Evolutionary conservation across 2,888 invertebrate species (phyloP).

Genomic region (Dynastes grantii): DNA sequence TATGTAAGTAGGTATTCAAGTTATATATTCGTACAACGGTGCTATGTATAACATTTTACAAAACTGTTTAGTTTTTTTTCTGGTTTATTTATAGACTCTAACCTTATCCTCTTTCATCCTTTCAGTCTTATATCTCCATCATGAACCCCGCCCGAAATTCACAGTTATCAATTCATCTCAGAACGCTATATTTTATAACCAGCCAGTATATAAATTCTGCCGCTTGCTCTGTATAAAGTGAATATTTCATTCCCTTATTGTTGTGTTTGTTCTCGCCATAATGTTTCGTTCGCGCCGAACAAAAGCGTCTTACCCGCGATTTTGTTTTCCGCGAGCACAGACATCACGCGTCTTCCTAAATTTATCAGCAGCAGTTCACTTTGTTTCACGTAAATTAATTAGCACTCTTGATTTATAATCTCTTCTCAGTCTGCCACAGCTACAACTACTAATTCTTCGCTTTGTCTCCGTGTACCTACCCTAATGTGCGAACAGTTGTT

Average conservation of each 20-base stretch:
- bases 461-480: conserved; percentile 13
- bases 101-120: not conserved
- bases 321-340: conserved; percentile 42
- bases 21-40: no score
- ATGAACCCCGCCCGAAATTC: conserved; percentile 22
- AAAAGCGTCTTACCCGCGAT: conserved; percentile 48
- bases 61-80: not conserved
- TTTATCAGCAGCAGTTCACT: conserved; percentile 43
- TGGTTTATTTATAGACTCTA: not conserved
- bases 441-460: conserved; percentile 28
- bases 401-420: conserved; percentile 38
- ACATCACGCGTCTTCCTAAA: conserved; percentile 39
- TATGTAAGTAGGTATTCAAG: no score
- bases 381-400: conserved; percentile 41
- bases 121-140: conserved; percentile 11
- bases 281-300: conserved; percentile 43
- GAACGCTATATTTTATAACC: conserved; percentile 37
- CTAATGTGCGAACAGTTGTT: not conserved
- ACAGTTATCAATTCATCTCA: conserved; percentile 47
- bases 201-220: conserved; percentile 44
- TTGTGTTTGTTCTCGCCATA: conserved; percentile 47
- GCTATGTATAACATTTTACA: no score
- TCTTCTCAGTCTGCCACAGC: not conserved
- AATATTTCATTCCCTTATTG: conserved; percentile 51
- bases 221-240: conserved; percentile 30